Conservation (phyloP, 2,113 vertebrate genomes). For the Plectropomus leopardus region DNA sequence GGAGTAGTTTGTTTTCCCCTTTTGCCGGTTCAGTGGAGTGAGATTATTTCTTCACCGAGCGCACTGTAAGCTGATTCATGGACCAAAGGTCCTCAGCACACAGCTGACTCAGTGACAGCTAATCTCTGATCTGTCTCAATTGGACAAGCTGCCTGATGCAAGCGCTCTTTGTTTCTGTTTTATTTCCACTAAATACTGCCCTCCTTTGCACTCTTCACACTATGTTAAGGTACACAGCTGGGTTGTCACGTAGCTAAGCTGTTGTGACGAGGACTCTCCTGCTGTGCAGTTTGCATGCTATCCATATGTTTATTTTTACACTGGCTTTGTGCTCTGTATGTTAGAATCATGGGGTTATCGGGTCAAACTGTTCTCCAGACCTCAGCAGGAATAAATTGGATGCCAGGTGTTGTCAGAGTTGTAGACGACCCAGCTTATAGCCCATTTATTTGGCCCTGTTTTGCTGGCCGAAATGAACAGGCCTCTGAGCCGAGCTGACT, state of each 20-base stretch:
- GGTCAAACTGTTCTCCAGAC: conserved; percentile 32
- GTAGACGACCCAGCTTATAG: conserved; percentile 7
- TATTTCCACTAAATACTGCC: conserved; percentile 9
- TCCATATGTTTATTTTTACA: conserved; percentile 41
- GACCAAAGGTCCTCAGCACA: conserved; percentile 77
- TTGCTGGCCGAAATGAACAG: conserved; percentile 38
- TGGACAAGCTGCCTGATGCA: conserved; percentile 30
- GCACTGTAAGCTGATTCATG: conserved; percentile 70
- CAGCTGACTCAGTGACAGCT: conserved; percentile 72
- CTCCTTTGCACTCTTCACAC: background rate
- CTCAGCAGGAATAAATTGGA: conserved; percentile 18
- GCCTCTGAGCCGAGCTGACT: conserved; percentile 46
- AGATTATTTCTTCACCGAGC: conserved; percentile 48
- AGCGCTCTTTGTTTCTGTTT: conserved; percentile 14
- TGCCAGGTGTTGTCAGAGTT: conserved; percentile 26
- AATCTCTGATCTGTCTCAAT: conserved; percentile 67
- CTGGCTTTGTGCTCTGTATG: background rate
- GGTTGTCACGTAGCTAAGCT: background rate
- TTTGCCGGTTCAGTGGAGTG: conserved; percentile 8
- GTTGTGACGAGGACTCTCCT: background rate
- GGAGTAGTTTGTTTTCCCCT: conserved; percentile 35
- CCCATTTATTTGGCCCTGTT: conserved; percentile 29
- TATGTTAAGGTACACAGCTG: conserved; percentile 38
- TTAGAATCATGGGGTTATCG: background rate
- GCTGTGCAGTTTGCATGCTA: background rate